Conservation (phyloP, 2,113 vertebrate species). For the human (Homo sapiens) region DNA sequence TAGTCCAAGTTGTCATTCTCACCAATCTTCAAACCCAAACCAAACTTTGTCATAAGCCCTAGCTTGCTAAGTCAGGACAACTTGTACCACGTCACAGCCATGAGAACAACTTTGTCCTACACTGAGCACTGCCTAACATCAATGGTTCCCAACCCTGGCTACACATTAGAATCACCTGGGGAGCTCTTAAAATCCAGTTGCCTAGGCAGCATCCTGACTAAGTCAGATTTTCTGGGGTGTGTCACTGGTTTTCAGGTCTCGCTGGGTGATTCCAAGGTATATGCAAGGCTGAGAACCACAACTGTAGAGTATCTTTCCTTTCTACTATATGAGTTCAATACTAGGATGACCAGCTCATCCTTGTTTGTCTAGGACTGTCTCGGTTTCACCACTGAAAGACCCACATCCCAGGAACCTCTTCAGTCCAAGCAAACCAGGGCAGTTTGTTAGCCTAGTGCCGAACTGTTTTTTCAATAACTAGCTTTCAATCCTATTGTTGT, state of each 20-base stretch:
- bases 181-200: neutral
- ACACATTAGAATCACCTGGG: neutral
- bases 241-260: neutral
- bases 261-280: neutral
- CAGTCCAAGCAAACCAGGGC: neutral
- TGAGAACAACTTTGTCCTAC: neutral
- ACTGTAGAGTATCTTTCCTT: neutral
- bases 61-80: neutral
- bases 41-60: neutral
- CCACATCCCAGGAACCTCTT: neutral
- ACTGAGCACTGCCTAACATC: neutral
- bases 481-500: neutral
- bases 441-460: neutral
- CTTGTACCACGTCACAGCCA: neutral
- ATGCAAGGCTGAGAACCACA: neutral
- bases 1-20: neutral
- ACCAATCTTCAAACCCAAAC: neutral
- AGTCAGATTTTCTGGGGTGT: neutral
- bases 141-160: neutral
- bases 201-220: neutral
- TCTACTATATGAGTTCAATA: neutral
- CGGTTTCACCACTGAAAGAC: neutral
- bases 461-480: neutral
- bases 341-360: neutral
- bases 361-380: neutral